Base-by-base conservation (phyloP, 2,113 vertebrate species). In the Tachycineta bicolor region DNA sequence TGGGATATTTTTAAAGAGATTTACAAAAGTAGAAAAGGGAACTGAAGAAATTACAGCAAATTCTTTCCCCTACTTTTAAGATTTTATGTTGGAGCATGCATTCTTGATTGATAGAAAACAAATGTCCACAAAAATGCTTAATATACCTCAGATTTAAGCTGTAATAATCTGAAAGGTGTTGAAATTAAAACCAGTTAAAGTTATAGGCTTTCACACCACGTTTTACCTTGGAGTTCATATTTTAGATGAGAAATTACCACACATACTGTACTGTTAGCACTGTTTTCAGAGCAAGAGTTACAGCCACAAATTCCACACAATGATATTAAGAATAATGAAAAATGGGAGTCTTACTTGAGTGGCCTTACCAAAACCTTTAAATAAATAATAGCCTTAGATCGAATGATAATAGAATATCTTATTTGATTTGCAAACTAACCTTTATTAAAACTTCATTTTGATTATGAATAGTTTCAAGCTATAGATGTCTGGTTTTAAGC, bases 171-270 rank as follows among this genome's bases (percentile, higher is more conserved):
- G 2, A 83, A 88, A 96, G 62, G 74, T 94, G 90, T 92, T 96
- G 81, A 94, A 95, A 97, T 71, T 47, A 73, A 87, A 83, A 43
- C 62, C 74, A 94, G 91, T 89, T 85, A 80, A 96, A 91, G 83
- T 88, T 92, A 90, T 75, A 97, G 81, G 60, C 73, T 94, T 95
- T 94, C 60, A 82, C 43, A 83, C 31, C 37, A 65, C 25, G 43
- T 69, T 91, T 83, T 90, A 74, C 58, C 34, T 79, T 24, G 10
- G 28, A 76, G 39, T 69, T 80, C n/a, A 55, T 7, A 11, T 55
- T 94, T 90, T 59, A 52, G n/a, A 62, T 59, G 58, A 83, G 43
- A 46, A 78, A 73, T 34, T 76, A 46, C 25, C 67, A 79, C 47
- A 83, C 58, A 41, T 4, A 31, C 69, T 82, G 15, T n/a, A 53